Conservation (phyloP, 2,113 vertebrate species). For the Falcunculus frontatus region DNA sequence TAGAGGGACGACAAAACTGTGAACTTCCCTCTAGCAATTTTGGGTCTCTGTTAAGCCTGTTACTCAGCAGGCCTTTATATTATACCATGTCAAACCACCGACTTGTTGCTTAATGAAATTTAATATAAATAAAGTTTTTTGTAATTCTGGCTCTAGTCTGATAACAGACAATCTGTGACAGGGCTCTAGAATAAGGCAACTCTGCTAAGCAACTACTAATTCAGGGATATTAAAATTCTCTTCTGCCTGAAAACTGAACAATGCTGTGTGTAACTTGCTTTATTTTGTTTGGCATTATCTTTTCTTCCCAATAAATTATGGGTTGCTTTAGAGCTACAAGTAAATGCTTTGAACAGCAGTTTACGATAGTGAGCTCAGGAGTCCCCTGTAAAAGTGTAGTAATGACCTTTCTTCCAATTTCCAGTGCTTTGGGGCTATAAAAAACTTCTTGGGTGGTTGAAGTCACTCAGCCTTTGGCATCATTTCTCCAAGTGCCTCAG, state of each 20-base stretch:
- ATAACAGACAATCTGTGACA: not conserved
- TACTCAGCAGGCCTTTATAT: not conserved
- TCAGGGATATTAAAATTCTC: not conserved
- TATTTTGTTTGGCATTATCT: constrained; percentile 26
- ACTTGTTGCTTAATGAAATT: not conserved
- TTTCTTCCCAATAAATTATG: not conserved
- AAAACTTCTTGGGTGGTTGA: not conserved
- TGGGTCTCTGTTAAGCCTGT: not conserved
- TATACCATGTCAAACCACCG: not conserved
- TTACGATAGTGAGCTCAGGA: not conserved
- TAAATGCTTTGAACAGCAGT: not conserved
- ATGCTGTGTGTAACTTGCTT: not conserved
- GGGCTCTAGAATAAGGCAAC: not conserved
- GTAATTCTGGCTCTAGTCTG: not conserved
- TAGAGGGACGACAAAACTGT: not conserved
- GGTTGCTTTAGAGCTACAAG: not conserved
- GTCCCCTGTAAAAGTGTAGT: not conserved
- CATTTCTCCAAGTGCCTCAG: not conserved
- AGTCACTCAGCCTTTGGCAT: not conserved
- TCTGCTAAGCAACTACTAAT: not conserved
- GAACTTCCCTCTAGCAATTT: not conserved
- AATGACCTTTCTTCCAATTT: not conserved
- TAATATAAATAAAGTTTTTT: not conserved
- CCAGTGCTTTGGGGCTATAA: not conserved
- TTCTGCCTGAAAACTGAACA: not conserved